Base-by-base conservation (phyloP, 23 tunicate genomes). In the Trididemnum clinides region DNA sequence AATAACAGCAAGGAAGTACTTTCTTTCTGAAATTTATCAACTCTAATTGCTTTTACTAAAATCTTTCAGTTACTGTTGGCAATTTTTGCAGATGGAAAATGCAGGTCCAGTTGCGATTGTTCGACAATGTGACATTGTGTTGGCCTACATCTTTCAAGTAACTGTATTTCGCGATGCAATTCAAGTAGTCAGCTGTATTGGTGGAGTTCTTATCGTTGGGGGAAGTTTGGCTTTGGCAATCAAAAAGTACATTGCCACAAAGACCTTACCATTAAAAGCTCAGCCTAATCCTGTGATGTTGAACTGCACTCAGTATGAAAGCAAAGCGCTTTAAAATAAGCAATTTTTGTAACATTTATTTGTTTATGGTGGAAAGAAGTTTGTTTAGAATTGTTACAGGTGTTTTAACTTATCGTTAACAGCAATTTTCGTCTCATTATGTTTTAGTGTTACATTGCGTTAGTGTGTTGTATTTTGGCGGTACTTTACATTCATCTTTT, bases 41-140 rank as follows among this genome's bases (percentile, higher is more conserved):
- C n/a, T n/a, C n/a, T n/a, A n/a, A n/a, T n/a, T n/a, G n/a, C n/a
- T n/a, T n/a, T n/a, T n/a, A n/a, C n/a, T n/a, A n/a, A n/a, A n/a
- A n/a, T n/a, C n/a, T n/a, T n/a, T n/a, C n/a, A n/a, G n/a, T n/a
- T n/a, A n/a, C n/a, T n/a, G n/a, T n/a, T n/a, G n/a, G n/a, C n/a
- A n/a, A n/a, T n/a, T 25, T 44, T 84, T 84, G 5, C 51, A 85
- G 88, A 73, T 31, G 27, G 88, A 85, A 85, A 85, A 85, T 7
- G 88, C 88, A 34, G 88, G 88, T 33, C 88, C 88, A 33, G 88
- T 85, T 74, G 78, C 88, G 0, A 73, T 85, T 23, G 36, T 85
- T 34, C 88, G 88, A 10, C 88, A 85, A 44, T 54, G 62, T 2
- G 88, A 85, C 57, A 73, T 85, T 59, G 88, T 85, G 15, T 36